Evolutionary conservation across 2,888 invertebrate species (phyloP).

Genomic region (Gryllus longicercus): DNA sequence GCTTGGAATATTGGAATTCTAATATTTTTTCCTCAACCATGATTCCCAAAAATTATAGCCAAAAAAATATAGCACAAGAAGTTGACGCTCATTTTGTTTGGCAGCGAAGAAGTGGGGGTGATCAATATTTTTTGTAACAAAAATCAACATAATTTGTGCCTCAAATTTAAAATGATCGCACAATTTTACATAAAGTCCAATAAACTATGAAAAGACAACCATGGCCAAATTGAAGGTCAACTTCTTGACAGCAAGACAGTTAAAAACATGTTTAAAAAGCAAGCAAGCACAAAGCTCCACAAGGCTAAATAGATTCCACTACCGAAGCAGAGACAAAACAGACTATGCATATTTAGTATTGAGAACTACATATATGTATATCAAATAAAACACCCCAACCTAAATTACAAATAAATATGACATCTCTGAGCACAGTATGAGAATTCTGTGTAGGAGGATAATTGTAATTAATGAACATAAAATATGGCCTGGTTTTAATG

Average conservation of each 20-base stretch:
- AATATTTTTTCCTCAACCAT: slow-evolving; percentile 30
- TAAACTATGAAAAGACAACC: slow-evolving; percentile 57
- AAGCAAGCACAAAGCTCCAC: slow-evolving; percentile 33
- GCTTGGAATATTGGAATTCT: slow-evolving; percentile 36
- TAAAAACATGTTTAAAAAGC: slow-evolving; percentile 37
- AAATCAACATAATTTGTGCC: slow-evolving; percentile 20
- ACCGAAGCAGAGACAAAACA: slow-evolving; percentile 4
- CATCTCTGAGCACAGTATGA: too few relatives aligned
- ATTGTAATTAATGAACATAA: neutral
- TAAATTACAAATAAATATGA: neutral
- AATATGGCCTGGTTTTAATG: neutral
- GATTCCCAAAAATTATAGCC: slow-evolving; percentile 30
- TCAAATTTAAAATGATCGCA: slow-evolving; percentile 26
- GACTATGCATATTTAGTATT: neutral
- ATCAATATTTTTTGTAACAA: slow-evolving; percentile 23
- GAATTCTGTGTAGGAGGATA: too few relatives aligned
- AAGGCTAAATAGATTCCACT: neutral
- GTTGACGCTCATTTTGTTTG: slow-evolving; percentile 86
- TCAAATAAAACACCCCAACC: neutral
- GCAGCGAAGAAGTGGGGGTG: slow-evolving; percentile 46
- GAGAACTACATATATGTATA: neutral
- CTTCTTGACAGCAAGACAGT: slow-evolving; percentile 73
- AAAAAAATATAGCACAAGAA: slow-evolving; percentile 58
- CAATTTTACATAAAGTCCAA: slow-evolving; percentile 33
- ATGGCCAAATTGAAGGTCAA: slow-evolving; percentile 93